Evolutionary conservation across 1,140 invertebrate genomes (phyloP).

Genomic region (Goniozus legneri): DNA sequence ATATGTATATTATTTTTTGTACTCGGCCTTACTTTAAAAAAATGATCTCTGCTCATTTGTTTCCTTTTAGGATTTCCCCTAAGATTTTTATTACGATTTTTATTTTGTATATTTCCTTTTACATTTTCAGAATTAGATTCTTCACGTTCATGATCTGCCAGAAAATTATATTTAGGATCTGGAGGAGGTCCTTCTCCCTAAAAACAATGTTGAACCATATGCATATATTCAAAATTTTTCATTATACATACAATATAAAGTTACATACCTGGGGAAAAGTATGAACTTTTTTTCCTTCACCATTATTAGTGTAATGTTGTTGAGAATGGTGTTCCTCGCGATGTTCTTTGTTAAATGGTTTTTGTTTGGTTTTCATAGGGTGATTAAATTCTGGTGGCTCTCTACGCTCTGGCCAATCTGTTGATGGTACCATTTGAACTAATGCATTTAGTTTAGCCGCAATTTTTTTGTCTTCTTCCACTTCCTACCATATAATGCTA

Average conservation of each 20-base stretch:
- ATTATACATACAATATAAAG: conserved; percentile 5
- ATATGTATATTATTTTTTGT: neutral
- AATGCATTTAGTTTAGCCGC: conserved; percentile 52
- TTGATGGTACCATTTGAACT: conserved; percentile 47
- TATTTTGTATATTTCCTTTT: conserved; percentile 35
- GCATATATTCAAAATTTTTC: conserved; percentile 8
- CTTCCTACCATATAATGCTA: conserved; percentile 37
- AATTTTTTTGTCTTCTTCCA: conserved; percentile 53
- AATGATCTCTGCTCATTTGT: conserved; percentile 31
- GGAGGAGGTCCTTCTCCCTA: conserved; percentile 52
- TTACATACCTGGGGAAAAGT: conserved; percentile 39
- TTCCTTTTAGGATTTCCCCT: conserved; percentile 31
- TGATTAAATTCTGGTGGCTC: conserved; percentile 45
- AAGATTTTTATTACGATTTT: conserved; percentile 25
- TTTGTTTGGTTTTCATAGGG: conserved; percentile 25
- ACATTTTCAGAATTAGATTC: conserved; percentile 20
- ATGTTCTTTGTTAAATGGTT: conserved; percentile 31
- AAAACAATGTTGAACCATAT: neutral
- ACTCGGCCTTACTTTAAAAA: conserved; percentile 26
- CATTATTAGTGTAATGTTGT: conserved; percentile 26
- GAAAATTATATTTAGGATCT: conserved; percentile 54
- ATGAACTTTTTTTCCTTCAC: conserved; percentile 40
- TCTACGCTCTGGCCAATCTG: conserved; percentile 47
- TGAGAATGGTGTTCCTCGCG: conserved; percentile 16
- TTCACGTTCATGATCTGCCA: conserved; percentile 52